These are phyloP conservation scores for Caenorhabditis parvicauda DNA, from an alignment of 2,888 invertebrate species.

Conservation along the genomic window DNA sequence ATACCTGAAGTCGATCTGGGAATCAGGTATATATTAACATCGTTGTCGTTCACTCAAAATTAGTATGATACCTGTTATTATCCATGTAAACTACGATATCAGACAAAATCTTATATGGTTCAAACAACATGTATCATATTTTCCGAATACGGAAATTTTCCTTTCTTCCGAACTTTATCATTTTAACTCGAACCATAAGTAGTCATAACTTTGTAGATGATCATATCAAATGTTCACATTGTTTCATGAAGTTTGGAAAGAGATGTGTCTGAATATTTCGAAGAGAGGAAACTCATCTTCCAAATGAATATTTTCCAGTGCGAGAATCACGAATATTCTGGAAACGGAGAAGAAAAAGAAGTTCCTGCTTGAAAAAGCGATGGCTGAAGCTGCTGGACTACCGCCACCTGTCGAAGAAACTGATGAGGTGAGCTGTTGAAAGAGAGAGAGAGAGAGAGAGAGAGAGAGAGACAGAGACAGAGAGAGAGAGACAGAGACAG, in stretches of 20 bases:
- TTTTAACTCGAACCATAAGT: not conserved
- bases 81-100: not conserved
- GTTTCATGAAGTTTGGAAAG: too few relatives aligned
- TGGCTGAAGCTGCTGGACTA: conserved; percentile 21
- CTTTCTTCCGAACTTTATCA: too few relatives aligned
- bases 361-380: conserved; percentile 73
- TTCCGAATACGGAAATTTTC: too few relatives aligned
- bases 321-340: conserved; percentile 96
- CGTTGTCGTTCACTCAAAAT: not conserved
- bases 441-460: not conserved
- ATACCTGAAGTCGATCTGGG: conserved; percentile 99
- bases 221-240: too few relatives aligned
- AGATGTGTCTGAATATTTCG: not conserved
- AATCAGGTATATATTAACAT: conserved; percentile 75
- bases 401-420: conserved; percentile 17
- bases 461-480: not conserved
- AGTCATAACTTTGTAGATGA: too few relatives aligned
- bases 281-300: not conserved
- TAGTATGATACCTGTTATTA: not conserved
- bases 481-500: not conserved
- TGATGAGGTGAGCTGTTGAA: conserved; percentile 7
- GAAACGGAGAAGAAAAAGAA: conserved; percentile 97
- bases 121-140: too few relatives aligned
- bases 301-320: conserved; percentile 67
- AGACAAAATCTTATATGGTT: too few relatives aligned